These are phyloP conservation scores for Drosophila quadrilineata DNA, from an alignment of 1,140 invertebrate species.

Conservation along the genomic window DNA sequence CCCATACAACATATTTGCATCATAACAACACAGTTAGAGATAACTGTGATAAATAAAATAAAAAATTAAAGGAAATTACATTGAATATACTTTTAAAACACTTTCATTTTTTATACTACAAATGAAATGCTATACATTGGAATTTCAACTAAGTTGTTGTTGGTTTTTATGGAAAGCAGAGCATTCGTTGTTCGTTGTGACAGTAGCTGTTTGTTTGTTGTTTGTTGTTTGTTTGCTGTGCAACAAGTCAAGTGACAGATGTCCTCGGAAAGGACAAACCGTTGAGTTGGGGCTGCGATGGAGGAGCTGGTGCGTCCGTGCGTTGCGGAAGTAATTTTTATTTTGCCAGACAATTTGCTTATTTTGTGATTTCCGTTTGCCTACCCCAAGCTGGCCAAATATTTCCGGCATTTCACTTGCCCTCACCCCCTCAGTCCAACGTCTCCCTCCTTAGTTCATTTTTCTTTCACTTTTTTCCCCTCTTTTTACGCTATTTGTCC, in stretches of 20 bases:
- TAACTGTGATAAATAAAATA: too few relatives aligned
- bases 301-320: slow-evolving; percentile 35
- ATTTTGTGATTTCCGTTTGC: slow-evolving; percentile 80
- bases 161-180: not conserved
- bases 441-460: not conserved
- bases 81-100: too few relatives aligned
- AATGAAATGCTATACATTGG: too few relatives aligned
- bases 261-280: slow-evolving; percentile 1
- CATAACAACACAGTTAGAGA: too few relatives aligned
- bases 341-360: slow-evolving; percentile 81
- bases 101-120: too few relatives aligned
- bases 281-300: slow-evolving; percentile 1
- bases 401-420: slow-evolving; percentile 66
- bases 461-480: not conserved
- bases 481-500: not conserved
- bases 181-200: not conserved
- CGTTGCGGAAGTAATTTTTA: slow-evolving; percentile 80
- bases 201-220: not conserved
- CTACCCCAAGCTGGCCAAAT: slow-evolving; percentile 46
- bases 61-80: too few relatives aligned
- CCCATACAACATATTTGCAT: too few relatives aligned
- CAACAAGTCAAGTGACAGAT: slow-evolving; percentile 48
- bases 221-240: slow-evolving; percentile 23
- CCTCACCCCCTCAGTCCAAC: not conserved
- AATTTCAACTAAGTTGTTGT: too few relatives aligned